These are phyloP conservation scores for Orthosia gracilis DNA, from an alignment of 2,888 invertebrate genomes.

Conservation along the genomic window DNA sequence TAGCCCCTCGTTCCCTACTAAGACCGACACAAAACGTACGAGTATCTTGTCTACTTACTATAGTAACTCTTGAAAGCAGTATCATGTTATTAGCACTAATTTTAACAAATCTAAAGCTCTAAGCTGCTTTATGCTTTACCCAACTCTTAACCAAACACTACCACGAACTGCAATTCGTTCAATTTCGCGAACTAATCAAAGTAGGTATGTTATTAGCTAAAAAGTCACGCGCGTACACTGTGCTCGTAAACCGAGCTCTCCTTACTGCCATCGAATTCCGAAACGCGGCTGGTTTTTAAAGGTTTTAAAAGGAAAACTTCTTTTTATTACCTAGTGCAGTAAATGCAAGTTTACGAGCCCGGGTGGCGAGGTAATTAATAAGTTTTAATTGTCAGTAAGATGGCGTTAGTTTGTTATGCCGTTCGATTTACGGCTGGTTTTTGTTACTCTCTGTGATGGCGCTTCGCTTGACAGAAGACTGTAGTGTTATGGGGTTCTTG, in stretches of 20 bases:
- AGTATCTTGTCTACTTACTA: no score
- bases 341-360: constrained; percentile 81
- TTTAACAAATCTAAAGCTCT: no score
- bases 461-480: constrained; percentile 14
- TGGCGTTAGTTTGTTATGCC: constrained; percentile 68
- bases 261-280: constrained; percentile 77
- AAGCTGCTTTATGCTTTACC: not conserved
- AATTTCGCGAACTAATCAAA: constrained; percentile 78
- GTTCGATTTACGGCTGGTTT: constrained; percentile 59
- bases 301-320: constrained; percentile 84
- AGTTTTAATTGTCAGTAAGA: constrained; percentile 82
- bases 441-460: constrained; percentile 44
- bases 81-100: not conserved
- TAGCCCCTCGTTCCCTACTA: not conserved
- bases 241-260: constrained; percentile 69
- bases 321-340: constrained; percentile 77
- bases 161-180: constrained; percentile 57
- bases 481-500: constrained; percentile 20
- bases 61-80: not conserved
- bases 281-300: constrained; percentile 74
- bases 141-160: constrained; percentile 31
- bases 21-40: not conserved
- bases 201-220: constrained; percentile 74
- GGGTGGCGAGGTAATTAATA: constrained; percentile 84
- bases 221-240: constrained; percentile 81